phyloP scores from a whole-genome alignment of 2,797 vertebrate species.

The Pseudochromis fuscus region DNA sequence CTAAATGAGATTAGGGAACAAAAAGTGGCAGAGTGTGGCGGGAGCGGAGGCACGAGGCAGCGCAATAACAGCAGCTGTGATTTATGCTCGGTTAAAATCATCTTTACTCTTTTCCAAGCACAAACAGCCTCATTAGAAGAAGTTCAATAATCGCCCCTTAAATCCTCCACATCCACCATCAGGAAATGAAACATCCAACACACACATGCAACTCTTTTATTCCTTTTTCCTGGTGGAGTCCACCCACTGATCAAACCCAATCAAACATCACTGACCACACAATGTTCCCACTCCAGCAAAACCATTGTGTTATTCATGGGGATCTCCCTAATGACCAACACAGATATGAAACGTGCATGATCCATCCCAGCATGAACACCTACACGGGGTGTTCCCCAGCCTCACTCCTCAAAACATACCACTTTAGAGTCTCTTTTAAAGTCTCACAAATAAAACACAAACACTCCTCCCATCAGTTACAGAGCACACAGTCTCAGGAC shows the following conservation, averaged over 20 bases:
- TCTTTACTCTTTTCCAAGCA: neutral
- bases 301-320: slow-evolving; percentile 22
- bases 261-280: slow-evolving; percentile 18
- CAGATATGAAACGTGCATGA: slow-evolving; percentile 37
- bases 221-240: slow-evolving; percentile 18
- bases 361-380: slow-evolving; percentile 31
- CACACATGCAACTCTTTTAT: slow-evolving; percentile 32
- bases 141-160: slow-evolving; percentile 28
- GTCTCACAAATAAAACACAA: neutral
- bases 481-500: neutral
- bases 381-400: slow-evolving; percentile 27
- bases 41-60: slow-evolving; percentile 34
- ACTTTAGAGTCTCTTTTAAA: neutral
- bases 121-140: slow-evolving; percentile 6
- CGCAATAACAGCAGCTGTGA: slow-evolving; percentile 53
- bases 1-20: slow-evolving; percentile 68
- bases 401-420: neutral
- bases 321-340: slow-evolving; percentile 45
- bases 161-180: slow-evolving; percentile 39
- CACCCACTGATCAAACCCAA: slow-evolving; percentile 33
- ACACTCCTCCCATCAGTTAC: slow-evolving; percentile 27
- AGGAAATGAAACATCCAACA: slow-evolving; percentile 60
- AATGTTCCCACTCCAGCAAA: slow-evolving; percentile 2
- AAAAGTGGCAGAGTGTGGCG: slow-evolving; percentile 54
- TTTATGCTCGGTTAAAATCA: slow-evolving; percentile 9